Percentiles rank a stretch among this genome's conserved stretches.
Evolutionary conservation across 1,140 invertebrate genomes (phyloP).

Genomic region (Heliconius hermathena): DNA sequence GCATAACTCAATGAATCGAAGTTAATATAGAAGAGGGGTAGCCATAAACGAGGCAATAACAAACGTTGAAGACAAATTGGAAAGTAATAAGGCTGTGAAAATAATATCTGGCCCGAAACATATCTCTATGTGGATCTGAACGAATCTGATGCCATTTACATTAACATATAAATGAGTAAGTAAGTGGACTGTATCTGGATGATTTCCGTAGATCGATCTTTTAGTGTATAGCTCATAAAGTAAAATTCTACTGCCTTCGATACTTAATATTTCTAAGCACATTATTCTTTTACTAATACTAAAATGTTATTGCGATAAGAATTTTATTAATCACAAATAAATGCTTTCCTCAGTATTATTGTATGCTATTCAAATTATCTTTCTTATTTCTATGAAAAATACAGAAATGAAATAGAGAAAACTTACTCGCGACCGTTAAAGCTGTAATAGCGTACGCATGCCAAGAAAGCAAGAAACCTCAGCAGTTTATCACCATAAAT

Average conservation of each 20-base stretch:
- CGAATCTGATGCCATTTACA: conserved; percentile 64
- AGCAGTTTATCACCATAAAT: conserved; percentile 69
- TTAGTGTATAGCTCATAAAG: conserved; percentile 33
- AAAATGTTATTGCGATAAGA: neutral
- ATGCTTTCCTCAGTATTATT: neutral
- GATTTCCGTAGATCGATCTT: conserved; percentile 35
- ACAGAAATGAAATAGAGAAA: conserved; percentile 13
- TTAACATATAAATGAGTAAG: conserved; percentile 81
- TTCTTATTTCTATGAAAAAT: conserved; percentile 9
- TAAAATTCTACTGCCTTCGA: conserved; percentile 20
- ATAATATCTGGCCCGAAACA: conserved; percentile 76
- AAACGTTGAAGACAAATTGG: conserved; percentile 78
- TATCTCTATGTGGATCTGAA: conserved; percentile 75
- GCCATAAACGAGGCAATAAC: conserved; percentile 76
- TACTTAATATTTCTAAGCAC: conserved; percentile 7
- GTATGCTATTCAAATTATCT: conserved; percentile 10
- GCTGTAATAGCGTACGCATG: conserved; percentile 45
- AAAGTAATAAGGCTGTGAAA: conserved; percentile 81
- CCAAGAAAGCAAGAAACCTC: conserved; percentile 72
- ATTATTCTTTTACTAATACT: conserved; percentile 11
- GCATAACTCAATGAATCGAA: conserved; percentile 35
- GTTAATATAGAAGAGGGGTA: conserved; percentile 56
- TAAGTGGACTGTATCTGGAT: conserved; percentile 68
- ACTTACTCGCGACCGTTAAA: conserved; percentile 26
- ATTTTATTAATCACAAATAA: conserved; percentile 25